phyloP scores from a whole-genome alignment of 2,888 invertebrate species.

The Xanthia icteritia region DNA sequence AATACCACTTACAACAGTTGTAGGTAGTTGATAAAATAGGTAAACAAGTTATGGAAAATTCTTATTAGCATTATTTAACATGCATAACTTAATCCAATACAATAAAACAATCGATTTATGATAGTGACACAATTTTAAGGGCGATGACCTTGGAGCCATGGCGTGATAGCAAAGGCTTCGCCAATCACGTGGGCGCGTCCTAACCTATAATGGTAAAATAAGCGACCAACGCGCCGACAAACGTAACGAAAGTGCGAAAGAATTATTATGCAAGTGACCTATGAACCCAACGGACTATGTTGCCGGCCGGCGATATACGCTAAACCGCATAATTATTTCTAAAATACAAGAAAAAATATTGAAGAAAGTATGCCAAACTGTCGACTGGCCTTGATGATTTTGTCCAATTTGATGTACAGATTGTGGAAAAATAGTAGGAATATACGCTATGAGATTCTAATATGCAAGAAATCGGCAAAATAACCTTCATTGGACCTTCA shows the following conservation, averaged over 20 bases:
- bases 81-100: constrained; percentile 27
- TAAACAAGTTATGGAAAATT: constrained; percentile 29
- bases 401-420: neutral
- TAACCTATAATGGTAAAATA: constrained; percentile 62
- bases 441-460: constrained; percentile 18
- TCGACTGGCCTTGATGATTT: neutral
- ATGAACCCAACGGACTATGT: constrained; percentile 29
- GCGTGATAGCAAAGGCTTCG: constrained; percentile 49
- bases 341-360: constrained; percentile 7
- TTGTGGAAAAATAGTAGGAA: neutral
- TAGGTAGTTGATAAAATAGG: neutral
- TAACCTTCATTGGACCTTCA: constrained; percentile 89
- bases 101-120: constrained; percentile 39
- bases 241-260: constrained; percentile 25
- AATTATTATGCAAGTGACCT: constrained; percentile 51
- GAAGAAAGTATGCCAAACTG: neutral
- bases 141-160: constrained; percentile 55
- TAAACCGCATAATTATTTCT: neutral
- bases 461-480: constrained; percentile 41
- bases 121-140: constrained; percentile 53
- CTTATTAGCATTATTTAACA: constrained; percentile 20
- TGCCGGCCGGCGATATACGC: constrained; percentile 33
- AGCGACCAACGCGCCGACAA: neutral
- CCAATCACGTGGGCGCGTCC: constrained; percentile 62
- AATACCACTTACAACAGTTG: neutral